Percentiles rank a stretch among this genome's conserved stretches.
phyloP scores from a whole-genome alignment of 1,140 invertebrate species.

The Acromyrmex charruanus region DNA sequence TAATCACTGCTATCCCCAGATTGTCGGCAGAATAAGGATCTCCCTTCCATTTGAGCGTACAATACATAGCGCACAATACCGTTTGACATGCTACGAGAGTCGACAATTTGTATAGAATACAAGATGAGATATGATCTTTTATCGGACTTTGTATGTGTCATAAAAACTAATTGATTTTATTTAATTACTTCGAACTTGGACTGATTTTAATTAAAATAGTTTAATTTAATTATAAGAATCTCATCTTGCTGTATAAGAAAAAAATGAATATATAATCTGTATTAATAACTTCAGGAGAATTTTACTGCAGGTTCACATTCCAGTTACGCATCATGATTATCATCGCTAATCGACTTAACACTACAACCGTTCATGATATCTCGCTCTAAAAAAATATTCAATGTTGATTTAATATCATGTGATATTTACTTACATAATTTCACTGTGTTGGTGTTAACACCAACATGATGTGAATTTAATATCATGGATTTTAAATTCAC shows the following conservation, averaged over 20 bases:
- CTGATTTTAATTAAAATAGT: conserved; percentile 1
- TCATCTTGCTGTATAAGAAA: neutral
- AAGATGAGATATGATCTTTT: neutral
- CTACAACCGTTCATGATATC: neutral
- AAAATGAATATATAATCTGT: neutral
- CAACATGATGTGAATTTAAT: no score
- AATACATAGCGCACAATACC: conserved; percentile 26
- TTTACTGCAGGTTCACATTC: neutral
- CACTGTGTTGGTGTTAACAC: no score
- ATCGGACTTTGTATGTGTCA: neutral
- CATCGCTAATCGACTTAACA: neutral
- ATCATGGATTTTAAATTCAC: no score
- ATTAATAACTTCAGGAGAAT: neutral
- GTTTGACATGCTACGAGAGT: neutral
- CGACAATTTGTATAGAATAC: neutral
- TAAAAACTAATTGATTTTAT: conserved; percentile 7
- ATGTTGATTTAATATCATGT: no score
- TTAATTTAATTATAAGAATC: neutral
- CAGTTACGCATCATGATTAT: neutral
- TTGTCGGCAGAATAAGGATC: conserved; percentile 7
- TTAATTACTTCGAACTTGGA: neutral
- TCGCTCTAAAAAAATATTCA: no score
- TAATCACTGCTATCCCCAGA: conserved; percentile 53
- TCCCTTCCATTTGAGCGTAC: conserved; percentile 27
- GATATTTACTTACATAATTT: no score